Base-by-base conservation (phyloP, 2,888 invertebrate species). In the Andrena flavipes region DNA sequence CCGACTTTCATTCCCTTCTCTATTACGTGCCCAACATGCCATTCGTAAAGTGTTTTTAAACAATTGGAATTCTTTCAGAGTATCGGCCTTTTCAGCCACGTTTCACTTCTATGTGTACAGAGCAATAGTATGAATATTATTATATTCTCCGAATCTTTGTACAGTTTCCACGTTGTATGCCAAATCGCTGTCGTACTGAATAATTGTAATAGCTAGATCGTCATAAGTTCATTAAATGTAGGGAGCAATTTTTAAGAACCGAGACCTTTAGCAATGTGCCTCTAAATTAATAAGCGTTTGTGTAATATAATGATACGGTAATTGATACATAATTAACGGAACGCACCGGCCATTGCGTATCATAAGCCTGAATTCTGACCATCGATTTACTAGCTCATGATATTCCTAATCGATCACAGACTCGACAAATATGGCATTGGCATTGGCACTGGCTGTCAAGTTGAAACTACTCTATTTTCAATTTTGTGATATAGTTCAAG, bases 181-280 rank as follows among this genome's bases (percentile, higher is more conserved):
- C 87, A 88, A 88, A 88, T 88, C 76, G 87, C 87, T 89, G 84
- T 89, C 74, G 86, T 89, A 85, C 85, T 84, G 78, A 87, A 89
- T 87, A 89, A 88, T 84, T 87, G 68, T 87, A 86, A 84, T 87
- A 87, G 82, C 77, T 85, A 84, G 84, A 86, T 86, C 82, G 80
- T 88, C 85, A 91, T 92, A 90, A 89, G 88, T 91, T 91, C 77
- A 82, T 91, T 91, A 86, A 56, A 91, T 76, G 90, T 91, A 92
- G 91, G 90, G 91, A 91, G 90, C 88, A 91, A 91, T 78, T 89
- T 87, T 89, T 89, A 88, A 91, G 87, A 90, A 92, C 91, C 90
- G 90, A 92, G 89, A 93, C 93, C 93, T 93, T 93, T 93, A 93
- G 93, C 91, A 91, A 93, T 92, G 93, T 93, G 93, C 93, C 93